Evolutionary conservation across 2,888 invertebrate genomes (phyloP).

Genomic region (Parapristionchus giblindavisi): DNA sequence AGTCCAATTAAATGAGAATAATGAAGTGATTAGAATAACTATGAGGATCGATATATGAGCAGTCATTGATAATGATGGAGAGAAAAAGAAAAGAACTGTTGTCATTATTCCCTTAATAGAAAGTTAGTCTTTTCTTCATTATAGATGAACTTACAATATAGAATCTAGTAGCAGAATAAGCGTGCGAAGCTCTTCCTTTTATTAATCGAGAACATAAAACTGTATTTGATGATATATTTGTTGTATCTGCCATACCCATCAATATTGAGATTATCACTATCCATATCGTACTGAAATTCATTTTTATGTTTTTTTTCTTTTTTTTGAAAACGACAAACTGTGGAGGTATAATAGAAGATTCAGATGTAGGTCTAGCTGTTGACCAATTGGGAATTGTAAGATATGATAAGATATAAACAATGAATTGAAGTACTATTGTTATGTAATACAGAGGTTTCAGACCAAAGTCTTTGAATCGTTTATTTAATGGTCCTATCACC

Average conservation of each 20-base stretch:
- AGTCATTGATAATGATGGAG: conserved; percentile 24
- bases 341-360: neutral
- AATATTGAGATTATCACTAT: neutral
- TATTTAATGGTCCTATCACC: conserved; percentile 17
- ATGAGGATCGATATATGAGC: conserved; percentile 4
- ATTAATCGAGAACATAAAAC: conserved; percentile 18
- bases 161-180: conserved; percentile 29
- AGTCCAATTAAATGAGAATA: conserved; percentile 3
- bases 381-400: conserved; percentile 24
- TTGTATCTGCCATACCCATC: neutral
- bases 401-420: conserved; percentile 1
- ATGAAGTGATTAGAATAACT: conserved; percentile 7
- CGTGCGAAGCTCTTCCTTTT: conserved; percentile 26
- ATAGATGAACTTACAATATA: neutral
- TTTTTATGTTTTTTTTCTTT: neutral
- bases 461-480: conserved; percentile 20
- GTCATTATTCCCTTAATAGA: neutral
- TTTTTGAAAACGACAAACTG: neutral
- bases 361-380: conserved; percentile 11
- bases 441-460: conserved; percentile 33
- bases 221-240: conserved; percentile 15
- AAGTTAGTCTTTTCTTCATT: neutral
- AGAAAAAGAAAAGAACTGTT: conserved; percentile 24
- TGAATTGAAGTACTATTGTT: conserved; percentile 9
- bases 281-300: conserved; percentile 11